phyloP scores from a whole-genome alignment of 2,797 vertebrate genomes.

The Neosilurus mollespiculum region DNA sequence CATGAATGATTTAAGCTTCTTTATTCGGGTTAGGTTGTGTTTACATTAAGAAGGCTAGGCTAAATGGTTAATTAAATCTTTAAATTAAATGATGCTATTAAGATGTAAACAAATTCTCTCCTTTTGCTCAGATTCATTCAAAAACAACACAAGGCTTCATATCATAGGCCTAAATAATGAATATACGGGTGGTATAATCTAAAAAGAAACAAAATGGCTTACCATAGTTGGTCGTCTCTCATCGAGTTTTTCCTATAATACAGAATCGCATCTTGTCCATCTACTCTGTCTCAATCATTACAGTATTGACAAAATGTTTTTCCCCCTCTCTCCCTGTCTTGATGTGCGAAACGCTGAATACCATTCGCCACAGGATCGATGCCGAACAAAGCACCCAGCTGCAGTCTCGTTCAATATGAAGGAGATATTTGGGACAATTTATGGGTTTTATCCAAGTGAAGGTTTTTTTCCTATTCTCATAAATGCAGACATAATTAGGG shows the following conservation, averaged over 20 bases:
- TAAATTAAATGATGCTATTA: neutral
- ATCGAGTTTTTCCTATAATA: constrained; percentile 68
- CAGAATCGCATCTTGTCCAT: constrained; percentile 88
- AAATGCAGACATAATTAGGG: constrained; percentile 99
- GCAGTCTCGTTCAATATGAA: constrained; percentile 99
- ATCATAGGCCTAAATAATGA: constrained; percentile 5
- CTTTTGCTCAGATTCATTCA: constrained; percentile 2
- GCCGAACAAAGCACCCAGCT: constrained; percentile 99
- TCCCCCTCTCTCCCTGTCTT: constrained; percentile 92
- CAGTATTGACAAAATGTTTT: constrained; percentile 97
- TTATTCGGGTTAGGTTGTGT: neutral
- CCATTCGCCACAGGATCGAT: constrained; percentile 98
- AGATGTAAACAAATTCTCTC: neutral
- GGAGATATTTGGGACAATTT: constrained; percentile 99
- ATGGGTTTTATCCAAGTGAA: constrained; percentile 99
- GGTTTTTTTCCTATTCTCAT: constrained; percentile 96
- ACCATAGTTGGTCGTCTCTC: constrained; percentile 77
- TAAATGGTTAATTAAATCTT: neutral
- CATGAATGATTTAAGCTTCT: neutral
- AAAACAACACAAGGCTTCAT: neutral
- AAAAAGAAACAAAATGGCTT: constrained; percentile 79
- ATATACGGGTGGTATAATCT: constrained; percentile 54
- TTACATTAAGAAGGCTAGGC: neutral
- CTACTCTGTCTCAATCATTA: constrained; percentile 97
- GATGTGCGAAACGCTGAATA: constrained; percentile 95